Conservation (phyloP, 23 tunicate genomes). For the Styela plicata region DNA sequence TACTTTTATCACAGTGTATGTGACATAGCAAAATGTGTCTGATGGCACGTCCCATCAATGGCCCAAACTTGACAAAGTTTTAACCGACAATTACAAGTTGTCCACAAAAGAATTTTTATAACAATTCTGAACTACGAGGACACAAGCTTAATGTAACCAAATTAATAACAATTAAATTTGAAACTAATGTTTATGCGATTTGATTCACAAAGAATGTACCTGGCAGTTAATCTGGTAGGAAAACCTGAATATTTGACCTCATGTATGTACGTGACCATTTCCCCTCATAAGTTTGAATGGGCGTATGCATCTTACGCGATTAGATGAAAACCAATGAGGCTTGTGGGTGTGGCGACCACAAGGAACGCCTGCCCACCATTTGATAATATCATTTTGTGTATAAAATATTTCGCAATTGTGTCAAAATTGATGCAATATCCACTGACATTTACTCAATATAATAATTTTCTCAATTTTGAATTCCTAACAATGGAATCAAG, state of each 20-base stretch:
- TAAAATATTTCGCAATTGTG: no score
- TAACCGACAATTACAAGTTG: not conserved
- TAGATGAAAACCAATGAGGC: not conserved
- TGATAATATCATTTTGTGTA: not conserved
- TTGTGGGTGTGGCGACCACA: not conserved
- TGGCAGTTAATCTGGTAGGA: not conserved
- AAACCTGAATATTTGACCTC: not conserved
- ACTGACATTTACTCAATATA: not conserved
- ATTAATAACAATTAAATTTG: not conserved
- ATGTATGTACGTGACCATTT: not conserved
- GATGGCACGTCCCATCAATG: no score
- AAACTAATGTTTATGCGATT: not conserved
- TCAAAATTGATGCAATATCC: not conserved
- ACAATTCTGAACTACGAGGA: not conserved
- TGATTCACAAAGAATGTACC: not conserved
- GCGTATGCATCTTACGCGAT: not conserved
- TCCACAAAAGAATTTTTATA: not conserved
- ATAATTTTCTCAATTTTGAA: not conserved
- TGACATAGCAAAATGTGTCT: no score
- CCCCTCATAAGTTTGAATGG: not conserved
- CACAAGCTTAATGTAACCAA: not conserved
- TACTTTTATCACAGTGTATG: no score
- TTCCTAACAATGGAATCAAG: no score
- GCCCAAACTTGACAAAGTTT: not conserved
- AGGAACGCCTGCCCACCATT: not conserved